These are phyloP conservation scores for Anomalospiza imberbis DNA, from an alignment of 2,797 vertebrate species.

Conservation along the genomic window DNA sequence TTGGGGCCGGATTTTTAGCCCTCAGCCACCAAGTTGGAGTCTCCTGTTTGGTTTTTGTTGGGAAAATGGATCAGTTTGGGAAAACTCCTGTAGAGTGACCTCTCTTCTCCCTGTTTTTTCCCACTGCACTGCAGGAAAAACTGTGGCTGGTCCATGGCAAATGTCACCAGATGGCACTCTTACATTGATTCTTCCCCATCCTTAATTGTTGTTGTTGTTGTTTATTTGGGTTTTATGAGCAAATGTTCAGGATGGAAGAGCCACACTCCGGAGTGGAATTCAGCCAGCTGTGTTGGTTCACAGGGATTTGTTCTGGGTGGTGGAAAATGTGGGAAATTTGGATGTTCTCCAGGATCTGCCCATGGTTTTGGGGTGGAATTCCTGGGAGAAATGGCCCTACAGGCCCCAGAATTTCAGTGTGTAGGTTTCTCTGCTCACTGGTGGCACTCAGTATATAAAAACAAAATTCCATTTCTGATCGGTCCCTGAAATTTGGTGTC, in stretches of 20 bases:
- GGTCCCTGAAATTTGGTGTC: not conserved
- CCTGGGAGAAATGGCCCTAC: not conserved
- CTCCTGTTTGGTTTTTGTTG: not conserved
- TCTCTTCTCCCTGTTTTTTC: not conserved
- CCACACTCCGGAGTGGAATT: not conserved
- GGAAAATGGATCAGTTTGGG: not conserved
- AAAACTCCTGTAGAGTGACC: not conserved
- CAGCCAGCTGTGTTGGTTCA: not conserved
- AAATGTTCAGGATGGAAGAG: not conserved
- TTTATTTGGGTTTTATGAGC: not conserved
- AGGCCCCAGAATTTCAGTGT: not conserved
- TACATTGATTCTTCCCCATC: not conserved
- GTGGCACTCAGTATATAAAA: not conserved
- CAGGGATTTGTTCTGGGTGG: not conserved
- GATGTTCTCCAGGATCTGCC: not conserved
- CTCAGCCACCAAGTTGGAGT: not conserved
- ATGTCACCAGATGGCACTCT: slow-evolving; percentile 55
- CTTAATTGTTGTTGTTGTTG: not conserved
- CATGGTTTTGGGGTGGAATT: not conserved
- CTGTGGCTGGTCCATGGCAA: not conserved
- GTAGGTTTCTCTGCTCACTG: not conserved
- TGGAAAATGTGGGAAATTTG: not conserved
- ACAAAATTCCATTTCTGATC: not conserved
- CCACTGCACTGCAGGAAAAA: not conserved
- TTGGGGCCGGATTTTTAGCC: not conserved